Evolutionary conservation across 2,113 vertebrate genomes (phyloP), one percentile per base, ranked within the genome.

Genomic region (Pteronura brasiliensis): DNA sequence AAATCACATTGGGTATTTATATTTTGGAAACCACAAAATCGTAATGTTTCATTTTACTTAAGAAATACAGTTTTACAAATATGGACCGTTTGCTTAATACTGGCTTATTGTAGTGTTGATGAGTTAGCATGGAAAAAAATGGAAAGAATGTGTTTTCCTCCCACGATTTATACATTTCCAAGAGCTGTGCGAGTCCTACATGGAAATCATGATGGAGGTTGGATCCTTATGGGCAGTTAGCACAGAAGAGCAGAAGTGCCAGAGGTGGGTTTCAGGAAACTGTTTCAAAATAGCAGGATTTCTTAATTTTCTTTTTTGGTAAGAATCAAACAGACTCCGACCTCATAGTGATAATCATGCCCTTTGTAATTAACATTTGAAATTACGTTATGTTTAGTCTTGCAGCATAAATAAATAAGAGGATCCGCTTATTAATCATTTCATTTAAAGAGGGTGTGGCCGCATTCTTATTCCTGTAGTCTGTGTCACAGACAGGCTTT

Each of bases 311-410:
- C n/a, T 31, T 93, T 34, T 79, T 84, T 74, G 74, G 25, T 80
- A 81, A 79, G 57, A 97, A 82, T 36, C 0, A 96, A 74, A 76
- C 52, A 52, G 47, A 36, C 29, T 76, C 34, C 15, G 7, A 57
- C 47, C 23, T 91, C 85, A 88, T 72, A 91, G 9, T 15, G 77
- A 55, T 69, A 65, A 72, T 76, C 3, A 79, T 27, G 0, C 1
- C 39, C 3, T 95, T 98, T 96, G 36, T 98, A 97, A 94, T 74
- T 96, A 87, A 93, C 90, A 25, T 86, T 95, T 84, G 11, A 95
- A 97, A 91, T 76, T 76, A 93, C 89, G 84, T 92, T 98, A 97
- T 83, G 49, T 97, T 97, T 92, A 88, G 47, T 97, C 36, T n/a
- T 17, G 34, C 36, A 42, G 14, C 57, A 55, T 91, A 92, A 84